Conservation (phyloP, 2,113 vertebrate species). For the Beaufortia kweichowensis region DNA sequence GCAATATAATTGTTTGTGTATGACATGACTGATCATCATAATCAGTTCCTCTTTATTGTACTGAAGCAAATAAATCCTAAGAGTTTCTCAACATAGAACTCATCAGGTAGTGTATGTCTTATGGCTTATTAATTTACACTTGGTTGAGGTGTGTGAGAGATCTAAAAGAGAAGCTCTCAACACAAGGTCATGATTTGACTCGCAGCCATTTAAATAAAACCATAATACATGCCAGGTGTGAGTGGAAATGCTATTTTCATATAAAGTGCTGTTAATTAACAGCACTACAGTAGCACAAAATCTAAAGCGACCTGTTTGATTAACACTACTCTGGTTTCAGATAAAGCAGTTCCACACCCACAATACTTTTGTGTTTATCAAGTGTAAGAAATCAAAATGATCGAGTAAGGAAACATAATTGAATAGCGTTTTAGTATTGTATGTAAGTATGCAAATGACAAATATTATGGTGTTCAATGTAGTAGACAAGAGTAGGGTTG, state of each 20-base stretch:
- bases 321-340: background rate
- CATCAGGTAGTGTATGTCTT: background rate
- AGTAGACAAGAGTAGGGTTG: background rate
- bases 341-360: background rate
- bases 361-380: background rate
- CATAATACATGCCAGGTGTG: slow-evolving; percentile 2
- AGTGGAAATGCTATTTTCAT: slow-evolving; percentile 21
- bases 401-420: background rate
- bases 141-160: background rate
- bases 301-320: background rate
- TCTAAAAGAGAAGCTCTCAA: background rate
- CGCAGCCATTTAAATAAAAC: background rate
- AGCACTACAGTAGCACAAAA: slow-evolving; percentile 14
- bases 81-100: slow-evolving; percentile 5
- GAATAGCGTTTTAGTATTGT: background rate
- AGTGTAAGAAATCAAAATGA: background rate
- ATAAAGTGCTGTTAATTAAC: slow-evolving; percentile 38
- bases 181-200: background rate
- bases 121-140: slow-evolving; percentile 11
- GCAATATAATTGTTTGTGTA: background rate
- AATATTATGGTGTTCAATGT: background rate
- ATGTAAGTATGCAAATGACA: background rate
- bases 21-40: background rate
- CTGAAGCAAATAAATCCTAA: background rate
- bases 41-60: background rate